Conservation (phyloP, 2,797 vertebrate species). For the Xiphorhynchus erythropygius region DNA sequence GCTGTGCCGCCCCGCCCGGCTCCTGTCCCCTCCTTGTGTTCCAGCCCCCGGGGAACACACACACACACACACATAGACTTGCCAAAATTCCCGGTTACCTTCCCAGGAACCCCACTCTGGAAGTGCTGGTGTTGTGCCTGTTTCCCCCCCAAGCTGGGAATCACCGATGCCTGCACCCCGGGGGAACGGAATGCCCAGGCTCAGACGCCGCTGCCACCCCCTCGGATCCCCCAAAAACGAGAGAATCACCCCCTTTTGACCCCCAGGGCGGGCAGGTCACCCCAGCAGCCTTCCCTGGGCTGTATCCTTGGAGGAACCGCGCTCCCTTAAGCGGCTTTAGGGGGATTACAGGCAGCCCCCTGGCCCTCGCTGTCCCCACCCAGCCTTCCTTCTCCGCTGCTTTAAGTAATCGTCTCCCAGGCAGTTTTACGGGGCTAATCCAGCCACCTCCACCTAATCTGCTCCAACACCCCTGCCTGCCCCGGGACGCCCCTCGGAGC, state of each 20-base stretch:
- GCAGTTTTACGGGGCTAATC: conserved; percentile 30
- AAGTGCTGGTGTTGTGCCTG: fast-evolving
- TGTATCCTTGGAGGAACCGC: conserved; percentile 28
- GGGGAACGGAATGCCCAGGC: fast-evolving
- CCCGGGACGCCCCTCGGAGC: neutral
- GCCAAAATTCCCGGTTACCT: too few relatives aligned
- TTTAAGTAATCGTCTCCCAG: conserved; percentile 47
- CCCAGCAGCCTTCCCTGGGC: neutral
- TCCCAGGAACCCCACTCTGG: fast-evolving
- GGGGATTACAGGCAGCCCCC: conserved; percentile 34
- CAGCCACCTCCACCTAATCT: conserved; percentile 52
- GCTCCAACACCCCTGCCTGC: neutral
- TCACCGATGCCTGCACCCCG: fast-evolving
- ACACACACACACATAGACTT: fast-evolving
- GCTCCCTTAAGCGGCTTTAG: conserved; percentile 33
- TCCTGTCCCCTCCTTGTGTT: neutral
- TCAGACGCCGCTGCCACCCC: fast-evolving
- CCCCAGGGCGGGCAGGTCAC: neutral
- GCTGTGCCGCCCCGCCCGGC: neutral
- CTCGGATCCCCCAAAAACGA: fast-evolving
- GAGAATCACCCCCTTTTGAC: neutral
- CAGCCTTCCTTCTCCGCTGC: conserved; percentile 16
- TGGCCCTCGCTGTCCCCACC: conserved; percentile 3
- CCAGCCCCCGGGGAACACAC: fast-evolving
- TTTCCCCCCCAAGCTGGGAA: neutral